Evolutionary conservation across 2,888 invertebrate genomes (phyloP).

Genomic region (Microctonus hyperodae): DNA sequence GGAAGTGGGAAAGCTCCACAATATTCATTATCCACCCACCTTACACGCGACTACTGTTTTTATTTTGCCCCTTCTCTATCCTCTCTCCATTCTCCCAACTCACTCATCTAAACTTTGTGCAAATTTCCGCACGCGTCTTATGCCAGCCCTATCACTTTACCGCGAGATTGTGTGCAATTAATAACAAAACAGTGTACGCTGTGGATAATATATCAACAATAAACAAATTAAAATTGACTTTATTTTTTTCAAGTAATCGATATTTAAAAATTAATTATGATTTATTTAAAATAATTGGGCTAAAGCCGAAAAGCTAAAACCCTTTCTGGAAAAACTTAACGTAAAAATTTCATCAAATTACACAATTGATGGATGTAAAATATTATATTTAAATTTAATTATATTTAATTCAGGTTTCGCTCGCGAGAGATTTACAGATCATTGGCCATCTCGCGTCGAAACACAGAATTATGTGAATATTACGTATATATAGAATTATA

Average conservation of each 20-base stretch:
- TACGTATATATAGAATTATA: neutral
- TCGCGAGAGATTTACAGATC: neutral
- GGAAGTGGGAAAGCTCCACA: conserved; percentile 41
- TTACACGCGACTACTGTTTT: neutral
- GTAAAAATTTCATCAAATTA: conserved; percentile 31
- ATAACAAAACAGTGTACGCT: conserved; percentile 44
- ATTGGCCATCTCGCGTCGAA: conserved; percentile 18
- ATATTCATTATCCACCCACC: conserved; percentile 41
- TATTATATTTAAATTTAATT: neutral
- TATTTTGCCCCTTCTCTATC: neutral
- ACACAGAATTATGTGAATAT: neutral
- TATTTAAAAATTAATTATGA: conserved; percentile 22
- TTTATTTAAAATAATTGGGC: conserved; percentile 40
- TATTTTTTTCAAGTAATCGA: neutral
- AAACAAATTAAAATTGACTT: neutral
- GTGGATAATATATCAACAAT: neutral
- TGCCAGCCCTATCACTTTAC: conserved; percentile 47
- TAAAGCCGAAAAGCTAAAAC: conserved; percentile 50
- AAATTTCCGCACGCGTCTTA: conserved; percentile 43
- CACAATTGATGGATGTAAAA: neutral
- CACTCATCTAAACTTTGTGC: conserved; percentile 31
- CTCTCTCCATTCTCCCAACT: neutral
- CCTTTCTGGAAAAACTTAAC: conserved; percentile 59
- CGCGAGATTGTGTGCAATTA: conserved; percentile 55
- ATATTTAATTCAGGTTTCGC: neutral